phyloP scores from a whole-genome alignment of 2,888 invertebrate species.

The Pheosia gnoma region DNA sequence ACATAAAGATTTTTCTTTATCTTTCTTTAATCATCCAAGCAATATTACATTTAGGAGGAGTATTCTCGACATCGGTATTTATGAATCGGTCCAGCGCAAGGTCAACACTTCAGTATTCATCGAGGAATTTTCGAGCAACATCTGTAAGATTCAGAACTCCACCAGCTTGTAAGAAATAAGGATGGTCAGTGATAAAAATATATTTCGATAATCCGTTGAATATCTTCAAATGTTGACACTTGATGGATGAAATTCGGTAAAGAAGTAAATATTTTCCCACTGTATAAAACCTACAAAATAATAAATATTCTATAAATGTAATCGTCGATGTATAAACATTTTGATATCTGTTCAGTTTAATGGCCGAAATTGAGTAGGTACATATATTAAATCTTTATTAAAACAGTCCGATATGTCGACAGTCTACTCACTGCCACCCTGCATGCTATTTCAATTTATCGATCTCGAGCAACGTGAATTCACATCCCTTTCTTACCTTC shows the following conservation, averaged over 20 bases:
- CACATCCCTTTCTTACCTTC: background rate
- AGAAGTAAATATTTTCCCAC: too few species aligned
- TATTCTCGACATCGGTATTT: slow-evolving; percentile 27
- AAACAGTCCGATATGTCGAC: too few species aligned
- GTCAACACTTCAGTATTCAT: slow-evolving; percentile 21
- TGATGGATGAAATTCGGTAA: too few species aligned
- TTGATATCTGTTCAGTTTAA: too few species aligned
- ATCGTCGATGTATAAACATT: too few species aligned
- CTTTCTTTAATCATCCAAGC: slow-evolving; percentile 8
- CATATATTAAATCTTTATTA: too few species aligned
- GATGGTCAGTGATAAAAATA: background rate
- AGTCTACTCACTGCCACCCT: too few species aligned
- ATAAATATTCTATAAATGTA: too few species aligned
- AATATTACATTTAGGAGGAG: slow-evolving; percentile 35
- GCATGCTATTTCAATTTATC: background rate
- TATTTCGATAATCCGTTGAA: background rate
- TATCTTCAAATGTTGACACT: background rate
- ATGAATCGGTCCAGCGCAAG: slow-evolving; percentile 21
- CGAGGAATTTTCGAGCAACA: slow-evolving; percentile 18
- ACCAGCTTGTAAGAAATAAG: background rate
- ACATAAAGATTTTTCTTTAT: background rate
- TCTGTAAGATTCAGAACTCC: slow-evolving; percentile 6
- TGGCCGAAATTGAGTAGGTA: too few species aligned
- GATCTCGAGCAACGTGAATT: background rate
- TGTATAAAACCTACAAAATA: too few species aligned